Evolutionary conservation across 2,797 vertebrate genomes (phyloP).

Genomic region (Gambusia yucatana): DNA sequence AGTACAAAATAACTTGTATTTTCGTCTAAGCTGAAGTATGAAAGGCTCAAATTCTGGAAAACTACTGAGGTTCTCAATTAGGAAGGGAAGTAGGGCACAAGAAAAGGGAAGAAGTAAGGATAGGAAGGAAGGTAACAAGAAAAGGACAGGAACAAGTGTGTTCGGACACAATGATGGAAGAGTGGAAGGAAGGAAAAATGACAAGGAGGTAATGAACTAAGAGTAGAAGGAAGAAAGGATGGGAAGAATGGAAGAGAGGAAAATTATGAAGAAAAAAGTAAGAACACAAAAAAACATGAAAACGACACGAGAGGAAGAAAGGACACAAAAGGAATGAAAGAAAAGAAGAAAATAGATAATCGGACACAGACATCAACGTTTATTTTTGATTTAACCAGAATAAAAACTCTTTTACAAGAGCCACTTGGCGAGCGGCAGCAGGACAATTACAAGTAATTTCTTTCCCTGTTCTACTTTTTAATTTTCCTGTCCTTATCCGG

Average conservation of each 20-base stretch:
- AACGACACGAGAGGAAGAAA: background rate
- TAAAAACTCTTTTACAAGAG: too few species aligned
- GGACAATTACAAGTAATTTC: too few species aligned
- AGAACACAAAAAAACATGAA: background rate
- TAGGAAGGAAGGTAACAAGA: background rate
- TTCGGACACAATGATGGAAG: background rate
- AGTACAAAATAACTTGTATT: background rate
- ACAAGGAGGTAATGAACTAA: background rate
- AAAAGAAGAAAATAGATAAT: background rate
- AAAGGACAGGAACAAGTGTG: background rate
- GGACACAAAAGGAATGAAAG: background rate
- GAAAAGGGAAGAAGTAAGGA: background rate
- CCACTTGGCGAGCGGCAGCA: too few species aligned
- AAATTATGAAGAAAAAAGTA: background rate
- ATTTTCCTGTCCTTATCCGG: background rate
- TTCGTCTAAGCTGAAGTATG: background rate
- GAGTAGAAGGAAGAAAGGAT: background rate
- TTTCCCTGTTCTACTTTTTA: background rate
- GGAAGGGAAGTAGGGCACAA: background rate
- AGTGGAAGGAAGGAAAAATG: background rate
- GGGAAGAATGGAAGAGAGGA: background rate
- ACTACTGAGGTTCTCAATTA: background rate
- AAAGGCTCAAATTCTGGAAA: slow-evolving; percentile 1
- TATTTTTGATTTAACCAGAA: too few species aligned
- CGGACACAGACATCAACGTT: too few species aligned